A percentile compares a stretch with the other conserved stretches of the same genome.
Evolutionary conservation across 2,113 vertebrate genomes (phyloP).

Genomic region (Hippocampus zosterae): DNA sequence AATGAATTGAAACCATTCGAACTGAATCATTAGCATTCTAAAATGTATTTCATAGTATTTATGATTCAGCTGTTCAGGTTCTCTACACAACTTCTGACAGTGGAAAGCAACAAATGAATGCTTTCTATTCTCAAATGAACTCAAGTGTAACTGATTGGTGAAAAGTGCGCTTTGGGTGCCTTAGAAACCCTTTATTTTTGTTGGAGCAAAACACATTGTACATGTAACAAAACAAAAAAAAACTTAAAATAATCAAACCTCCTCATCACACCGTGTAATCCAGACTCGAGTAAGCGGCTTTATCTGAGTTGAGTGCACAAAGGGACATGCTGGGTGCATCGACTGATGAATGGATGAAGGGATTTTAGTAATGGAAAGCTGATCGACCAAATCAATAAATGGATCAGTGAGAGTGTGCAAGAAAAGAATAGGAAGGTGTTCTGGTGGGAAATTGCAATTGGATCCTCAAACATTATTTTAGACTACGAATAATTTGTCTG

Average conservation of each 20-base stretch:
- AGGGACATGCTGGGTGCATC: conserved; percentile 14
- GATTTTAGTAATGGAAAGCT: conserved; percentile 35
- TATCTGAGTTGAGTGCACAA: conserved; percentile 6
- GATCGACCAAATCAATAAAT: conserved; percentile 38
- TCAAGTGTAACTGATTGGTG: too few species aligned
- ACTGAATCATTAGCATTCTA: too few species aligned
- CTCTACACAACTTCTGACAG: too few species aligned
- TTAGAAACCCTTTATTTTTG: not conserved
- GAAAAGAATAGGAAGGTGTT: not conserved
- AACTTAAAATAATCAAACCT: not conserved
- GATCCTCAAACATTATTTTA: not conserved
- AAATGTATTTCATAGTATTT: too few species aligned
- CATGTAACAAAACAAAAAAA: not conserved
- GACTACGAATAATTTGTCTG: not conserved
- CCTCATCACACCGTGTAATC: conserved; percentile 21
- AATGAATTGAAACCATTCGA: too few species aligned
- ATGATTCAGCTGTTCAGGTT: too few species aligned
- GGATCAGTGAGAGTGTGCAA: conserved; percentile 11
- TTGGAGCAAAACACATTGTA: not conserved
- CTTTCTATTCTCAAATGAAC: too few species aligned
- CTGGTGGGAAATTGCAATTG: not conserved
- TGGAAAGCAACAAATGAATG: too few species aligned
- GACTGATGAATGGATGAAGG: conserved; percentile 43
- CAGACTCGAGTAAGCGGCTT: conserved; percentile 1
- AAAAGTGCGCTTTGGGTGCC: not conserved